Conservation (phyloP, 1,140 invertebrate species). For the Monomorium pharaonis region DNA sequence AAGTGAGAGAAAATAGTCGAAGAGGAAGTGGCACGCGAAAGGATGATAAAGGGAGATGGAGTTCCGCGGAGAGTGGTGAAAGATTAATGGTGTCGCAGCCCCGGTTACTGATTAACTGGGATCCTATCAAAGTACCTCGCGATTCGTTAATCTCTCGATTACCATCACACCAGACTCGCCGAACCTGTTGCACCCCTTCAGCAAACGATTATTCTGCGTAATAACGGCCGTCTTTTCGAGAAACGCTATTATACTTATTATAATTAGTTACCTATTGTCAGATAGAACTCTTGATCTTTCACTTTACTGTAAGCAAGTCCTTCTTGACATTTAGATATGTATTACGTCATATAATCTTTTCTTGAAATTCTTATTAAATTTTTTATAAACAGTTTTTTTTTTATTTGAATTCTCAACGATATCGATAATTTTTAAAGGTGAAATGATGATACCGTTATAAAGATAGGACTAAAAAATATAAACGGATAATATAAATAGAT, state of each 20-base stretch:
- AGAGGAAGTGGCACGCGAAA: constrained; percentile 11
- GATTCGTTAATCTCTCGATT: constrained; percentile 58
- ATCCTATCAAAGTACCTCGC: constrained; percentile 47
- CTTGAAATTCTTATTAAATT: constrained; percentile 10
- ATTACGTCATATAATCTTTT: not conserved
- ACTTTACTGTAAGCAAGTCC: not conserved
- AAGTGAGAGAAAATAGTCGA: not conserved
- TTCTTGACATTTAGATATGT: not conserved
- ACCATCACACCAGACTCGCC: not conserved
- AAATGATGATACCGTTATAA: constrained; percentile 16
- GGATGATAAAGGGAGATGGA: constrained; percentile 19
- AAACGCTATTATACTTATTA: constrained; percentile 4
- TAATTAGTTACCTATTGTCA: not conserved
- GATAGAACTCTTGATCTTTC: not conserved
- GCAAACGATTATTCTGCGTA: constrained; percentile 1
- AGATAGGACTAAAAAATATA: not conserved
- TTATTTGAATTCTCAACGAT: not conserved
- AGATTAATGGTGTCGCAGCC: constrained; percentile 47
- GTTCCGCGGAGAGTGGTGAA: constrained; percentile 1
- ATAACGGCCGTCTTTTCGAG: not conserved
- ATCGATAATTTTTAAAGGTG: not conserved
- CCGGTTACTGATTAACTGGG: constrained; percentile 45
- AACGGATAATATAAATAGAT: not conserved
- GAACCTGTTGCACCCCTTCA: constrained; percentile 57
- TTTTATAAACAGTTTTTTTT: not conserved